phyloP scores from a whole-genome alignment of 1,140 invertebrate genomes.

The Phymorhynchus buccinoides region DNA sequence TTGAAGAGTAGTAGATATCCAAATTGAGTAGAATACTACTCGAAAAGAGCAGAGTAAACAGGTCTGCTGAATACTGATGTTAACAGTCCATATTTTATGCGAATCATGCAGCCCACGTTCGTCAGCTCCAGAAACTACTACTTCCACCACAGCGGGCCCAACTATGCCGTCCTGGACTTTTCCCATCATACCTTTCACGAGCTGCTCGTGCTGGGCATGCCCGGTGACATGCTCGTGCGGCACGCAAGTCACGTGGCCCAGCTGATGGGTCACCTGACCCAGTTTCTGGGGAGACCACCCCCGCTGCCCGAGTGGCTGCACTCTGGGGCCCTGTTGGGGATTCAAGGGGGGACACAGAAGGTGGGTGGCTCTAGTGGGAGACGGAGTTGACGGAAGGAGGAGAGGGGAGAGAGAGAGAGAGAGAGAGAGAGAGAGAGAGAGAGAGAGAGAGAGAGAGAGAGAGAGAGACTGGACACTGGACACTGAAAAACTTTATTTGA shows the following conservation, averaged over 20 bases:
- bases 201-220: conserved; percentile 58
- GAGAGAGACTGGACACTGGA: no score
- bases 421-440: no score
- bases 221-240: conserved; percentile 23
- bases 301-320: conserved; percentile 70
- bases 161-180: conserved; percentile 69
- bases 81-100: no score
- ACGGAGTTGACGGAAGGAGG: no score
- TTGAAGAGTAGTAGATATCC: no score
- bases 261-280: conserved; percentile 56
- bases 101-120: conserved; percentile 70
- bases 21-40: no score
- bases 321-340: conserved; percentile 69
- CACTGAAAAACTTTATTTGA: no score
- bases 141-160: conserved; percentile 57
- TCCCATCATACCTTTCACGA: conserved; percentile 58
- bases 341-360: conserved; percentile 69
- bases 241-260: not conserved
- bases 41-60: no score
- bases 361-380: conserved; percentile 40
- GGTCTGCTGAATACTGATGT: no score
- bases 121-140: conserved; percentile 66
- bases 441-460: no score
- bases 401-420: no score
- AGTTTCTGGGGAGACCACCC: conserved; percentile 54